phyloP scores from a whole-genome alignment of 2,113 vertebrate genomes.

The Atherinomorus stipes region DNA sequence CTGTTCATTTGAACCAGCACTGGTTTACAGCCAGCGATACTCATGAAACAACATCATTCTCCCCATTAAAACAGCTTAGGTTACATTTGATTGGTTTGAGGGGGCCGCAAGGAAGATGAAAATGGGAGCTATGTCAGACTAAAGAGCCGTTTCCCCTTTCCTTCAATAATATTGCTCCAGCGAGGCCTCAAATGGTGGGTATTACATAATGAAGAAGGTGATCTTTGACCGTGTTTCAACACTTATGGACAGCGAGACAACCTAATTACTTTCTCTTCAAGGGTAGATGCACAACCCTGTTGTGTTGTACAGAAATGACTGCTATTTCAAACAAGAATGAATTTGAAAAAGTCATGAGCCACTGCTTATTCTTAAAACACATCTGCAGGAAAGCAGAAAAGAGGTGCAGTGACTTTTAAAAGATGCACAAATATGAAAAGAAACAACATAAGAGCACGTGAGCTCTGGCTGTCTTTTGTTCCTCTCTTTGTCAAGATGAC shows the following conservation, averaged over 20 bases:
- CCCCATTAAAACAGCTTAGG: conserved; percentile 69
- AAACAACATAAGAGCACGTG: no score
- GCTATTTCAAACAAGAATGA: neutral
- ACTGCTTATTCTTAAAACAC: no score
- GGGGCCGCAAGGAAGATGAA: conserved; percentile 36
- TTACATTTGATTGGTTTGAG: conserved; percentile 77
- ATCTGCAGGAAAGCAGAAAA: no score
- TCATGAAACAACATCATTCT: conserved; percentile 54
- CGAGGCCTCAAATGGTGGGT: conserved; percentile 15
- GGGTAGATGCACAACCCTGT: neutral
- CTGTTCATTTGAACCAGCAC: conserved; percentile 29
- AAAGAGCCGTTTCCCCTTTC: conserved; percentile 47
- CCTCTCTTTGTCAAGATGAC: no score
- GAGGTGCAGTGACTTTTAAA: no score
- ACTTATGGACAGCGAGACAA: conserved; percentile 6
- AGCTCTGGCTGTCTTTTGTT: no score
- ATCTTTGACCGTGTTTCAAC: conserved; percentile 29
- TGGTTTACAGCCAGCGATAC: conserved; percentile 67
- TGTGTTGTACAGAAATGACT: conserved; percentile 6
- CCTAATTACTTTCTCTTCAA: conserved; percentile 2
- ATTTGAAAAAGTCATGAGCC: no score
- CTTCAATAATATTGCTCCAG: conserved; percentile 10
- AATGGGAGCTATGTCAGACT: conserved; percentile 49
- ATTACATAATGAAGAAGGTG: conserved; percentile 37
- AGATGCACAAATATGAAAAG: no score